Evolutionary conservation across 2,113 vertebrate species (phyloP).

Genomic region (Lagopus muta): DNA sequence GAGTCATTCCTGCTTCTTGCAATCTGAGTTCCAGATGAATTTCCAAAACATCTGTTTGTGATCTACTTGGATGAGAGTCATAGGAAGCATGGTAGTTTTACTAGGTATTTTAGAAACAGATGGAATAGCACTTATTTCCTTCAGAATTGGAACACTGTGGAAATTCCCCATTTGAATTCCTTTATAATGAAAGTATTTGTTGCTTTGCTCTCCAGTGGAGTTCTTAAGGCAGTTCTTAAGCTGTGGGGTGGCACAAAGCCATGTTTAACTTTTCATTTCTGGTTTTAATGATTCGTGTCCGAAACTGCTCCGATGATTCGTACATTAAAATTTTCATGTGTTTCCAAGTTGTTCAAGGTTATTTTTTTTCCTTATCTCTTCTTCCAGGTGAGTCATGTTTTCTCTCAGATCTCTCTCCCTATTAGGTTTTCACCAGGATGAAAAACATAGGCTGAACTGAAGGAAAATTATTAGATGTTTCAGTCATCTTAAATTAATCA

Average conservation of each 20-base stretch:
- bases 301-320: not conserved
- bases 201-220: not conserved
- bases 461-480: not conserved
- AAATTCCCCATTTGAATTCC: slow-evolving; percentile 15
- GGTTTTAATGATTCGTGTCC: not conserved
- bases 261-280: not conserved
- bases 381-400: not conserved
- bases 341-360: not conserved
- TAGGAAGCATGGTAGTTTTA: not conserved
- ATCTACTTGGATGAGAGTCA: not conserved
- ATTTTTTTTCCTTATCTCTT: not conserved
- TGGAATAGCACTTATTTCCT: slow-evolving; percentile 1
- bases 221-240: not conserved
- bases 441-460: not conserved
- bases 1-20: not conserved
- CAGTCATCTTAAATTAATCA: not conserved
- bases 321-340: not conserved
- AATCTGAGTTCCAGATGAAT: not conserved
- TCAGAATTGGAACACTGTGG: not conserved
- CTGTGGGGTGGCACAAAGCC: not conserved
- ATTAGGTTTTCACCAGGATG: not conserved
- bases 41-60: slow-evolving; percentile 10
- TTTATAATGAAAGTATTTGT: not conserved
- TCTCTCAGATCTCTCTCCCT: not conserved
- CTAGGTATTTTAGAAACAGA: slow-evolving; percentile 23